Percentiles rank a stretch among this genome's conserved stretches.
phyloP scores from a whole-genome alignment of 2,888 invertebrate species.

The Bruchidius siliquastri region DNA sequence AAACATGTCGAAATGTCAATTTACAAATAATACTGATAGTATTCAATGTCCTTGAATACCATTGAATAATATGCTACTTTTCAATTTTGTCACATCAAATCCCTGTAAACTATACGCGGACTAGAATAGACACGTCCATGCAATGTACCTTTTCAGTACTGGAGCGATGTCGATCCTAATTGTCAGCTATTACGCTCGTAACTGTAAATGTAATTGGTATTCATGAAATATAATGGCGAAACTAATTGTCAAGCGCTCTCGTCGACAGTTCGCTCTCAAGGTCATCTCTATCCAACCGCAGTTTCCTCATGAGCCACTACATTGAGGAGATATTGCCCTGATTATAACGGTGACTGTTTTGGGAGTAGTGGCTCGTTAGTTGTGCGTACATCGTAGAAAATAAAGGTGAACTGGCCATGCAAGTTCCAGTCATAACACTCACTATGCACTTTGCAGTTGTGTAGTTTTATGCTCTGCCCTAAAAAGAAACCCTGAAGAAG shows the following conservation, averaged over 20 bases:
- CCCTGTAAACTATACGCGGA: no score
- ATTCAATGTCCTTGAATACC: no score
- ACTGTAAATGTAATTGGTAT: neutral
- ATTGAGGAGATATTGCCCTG: neutral
- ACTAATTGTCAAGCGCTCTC: neutral
- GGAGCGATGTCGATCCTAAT: neutral
- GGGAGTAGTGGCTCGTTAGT: neutral
- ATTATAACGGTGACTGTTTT: neutral
- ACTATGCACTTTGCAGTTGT: no score
- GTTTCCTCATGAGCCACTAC: neutral
- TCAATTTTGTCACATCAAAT: no score
- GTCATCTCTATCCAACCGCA: neutral
- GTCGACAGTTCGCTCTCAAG: neutral
- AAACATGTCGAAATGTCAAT: no score
- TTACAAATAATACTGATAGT: no score
- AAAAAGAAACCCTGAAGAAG: no score
- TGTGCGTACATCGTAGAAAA: neutral
- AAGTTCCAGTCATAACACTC: no score
- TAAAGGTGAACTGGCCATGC: no score
- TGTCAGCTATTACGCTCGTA: neutral
- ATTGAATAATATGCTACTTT: no score
- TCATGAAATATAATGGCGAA: neutral
- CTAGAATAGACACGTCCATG: no score
- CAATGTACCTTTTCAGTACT: neutral
- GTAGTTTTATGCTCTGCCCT: no score